Evolutionary conservation across 1,140 invertebrate genomes (phyloP), one percentile per base, ranked within the genome.

Genomic region (Sycobia sp.): DNA sequence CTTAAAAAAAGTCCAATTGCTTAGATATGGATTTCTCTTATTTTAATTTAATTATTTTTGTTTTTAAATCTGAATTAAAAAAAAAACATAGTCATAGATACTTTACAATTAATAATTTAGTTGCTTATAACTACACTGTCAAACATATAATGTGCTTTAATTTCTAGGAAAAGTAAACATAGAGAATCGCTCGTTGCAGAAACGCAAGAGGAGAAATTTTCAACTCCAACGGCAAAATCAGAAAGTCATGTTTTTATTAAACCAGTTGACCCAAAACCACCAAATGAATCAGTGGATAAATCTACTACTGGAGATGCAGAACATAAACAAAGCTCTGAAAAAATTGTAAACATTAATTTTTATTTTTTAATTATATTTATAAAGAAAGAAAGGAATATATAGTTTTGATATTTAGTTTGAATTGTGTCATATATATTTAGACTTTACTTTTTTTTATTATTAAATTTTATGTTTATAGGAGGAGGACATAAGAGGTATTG

Each of bases 171-270:
- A 49, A 57, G 16, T 20, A 59, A 29, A 36, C 23, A 59, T 4
- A 73, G 75, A 61, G 79, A 80, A 54, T 69, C 71, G 14, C 63
- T 56, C 14, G 54, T 55, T 39, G 23, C 59, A 46, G 73, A 76
- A 43, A 51, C 60, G 65, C 67, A 66, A 39, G 66, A 63, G 41
- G 73, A 77, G 7, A 73, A 76, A 32, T 20, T 58, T 22, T 49
- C 64, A 47, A 67, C 67, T 54, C 60, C 68, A 18, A 72, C 54
- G 32, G 71, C 71, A 67, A 67, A 71, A 62, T 29, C 62, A 9
- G 77, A 78, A n/a, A 73, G 76, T 60, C 60, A 71, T 68, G 69
- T 81, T 36, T 81, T 82, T 71, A 62, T 73, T 36, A 77, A 80
- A 59, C 79, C 80, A 50, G 65, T 69, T 56, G 73, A 76, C 68